These are phyloP conservation scores for Psettodes erumei DNA, from an alignment of 2,113 vertebrate genomes.

Conservation along the genomic window DNA sequence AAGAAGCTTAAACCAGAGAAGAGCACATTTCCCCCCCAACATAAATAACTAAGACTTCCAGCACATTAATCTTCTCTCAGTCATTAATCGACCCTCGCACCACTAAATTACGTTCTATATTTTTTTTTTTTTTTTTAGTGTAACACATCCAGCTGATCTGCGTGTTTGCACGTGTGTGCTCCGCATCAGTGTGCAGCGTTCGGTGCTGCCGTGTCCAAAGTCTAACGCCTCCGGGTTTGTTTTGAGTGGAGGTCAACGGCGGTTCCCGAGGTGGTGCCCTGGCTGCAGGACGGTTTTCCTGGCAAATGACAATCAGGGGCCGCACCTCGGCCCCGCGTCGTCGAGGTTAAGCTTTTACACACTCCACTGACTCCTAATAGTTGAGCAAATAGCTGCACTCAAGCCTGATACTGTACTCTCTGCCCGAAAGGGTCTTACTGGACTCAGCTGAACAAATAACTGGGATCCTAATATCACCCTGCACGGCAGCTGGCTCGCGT, in stretches of 20 bases:
- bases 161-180: not conserved
- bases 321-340: conserved; percentile 20
- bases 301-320: not conserved
- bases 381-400: conserved; percentile 67
- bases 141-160: not conserved
- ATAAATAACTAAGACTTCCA: too few species aligned
- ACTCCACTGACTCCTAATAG: conserved; percentile 67
- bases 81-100: too few species aligned
- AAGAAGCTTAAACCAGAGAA: too few species aligned
- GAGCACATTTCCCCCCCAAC: too few species aligned
- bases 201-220: conserved; percentile 23
- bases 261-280: conserved; percentile 32
- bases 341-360: conserved; percentile 69
- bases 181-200: too few species aligned
- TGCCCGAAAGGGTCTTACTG: conserved; percentile 65
- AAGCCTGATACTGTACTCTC: conserved; percentile 58
- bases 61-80: too few species aligned
- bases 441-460: conserved; percentile 77
- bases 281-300: conserved; percentile 23
- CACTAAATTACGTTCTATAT: too few species aligned
- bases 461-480: conserved; percentile 54
- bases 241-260: conserved; percentile 50
- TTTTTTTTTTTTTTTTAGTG: not conserved
- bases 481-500: conserved; percentile 62
- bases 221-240: conserved; percentile 40